A percentile compares a stretch with the other conserved stretches of the same genome.
phyloP scores from a whole-genome alignment of 2,797 vertebrate genomes.

The Megalops cyprinoides region DNA sequence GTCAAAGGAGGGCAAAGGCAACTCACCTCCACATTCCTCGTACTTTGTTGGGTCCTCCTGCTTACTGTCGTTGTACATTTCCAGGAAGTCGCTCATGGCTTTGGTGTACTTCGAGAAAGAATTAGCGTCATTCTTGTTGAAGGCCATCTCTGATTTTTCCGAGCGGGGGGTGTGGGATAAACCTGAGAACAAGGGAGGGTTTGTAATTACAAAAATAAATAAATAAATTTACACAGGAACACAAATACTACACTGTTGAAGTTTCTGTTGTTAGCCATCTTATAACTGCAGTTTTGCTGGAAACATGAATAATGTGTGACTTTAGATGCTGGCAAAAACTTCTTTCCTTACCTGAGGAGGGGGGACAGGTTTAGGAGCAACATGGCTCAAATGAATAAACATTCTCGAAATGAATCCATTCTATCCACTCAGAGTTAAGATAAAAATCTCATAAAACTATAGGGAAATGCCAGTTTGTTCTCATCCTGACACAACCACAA shows the following conservation, averaged over 20 bases:
- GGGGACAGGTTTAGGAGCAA: too few relatives aligned
- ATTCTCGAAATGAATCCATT: neutral
- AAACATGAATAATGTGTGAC: too few relatives aligned
- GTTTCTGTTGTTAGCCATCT: too few relatives aligned
- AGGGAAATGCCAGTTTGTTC: neutral
- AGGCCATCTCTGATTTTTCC: constrained; percentile 87
- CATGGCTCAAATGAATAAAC: too few relatives aligned
- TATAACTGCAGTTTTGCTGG: too few relatives aligned
- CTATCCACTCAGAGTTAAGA: neutral
- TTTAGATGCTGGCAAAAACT: too few relatives aligned
- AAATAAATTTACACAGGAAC: too few relatives aligned
- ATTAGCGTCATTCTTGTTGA: constrained; percentile 18
- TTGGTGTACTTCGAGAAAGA: constrained; percentile 60
- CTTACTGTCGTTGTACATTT: constrained; percentile 35
- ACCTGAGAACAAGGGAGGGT: constrained; percentile 69
- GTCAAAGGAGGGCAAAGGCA: neutral
- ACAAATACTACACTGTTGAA: too few relatives aligned
- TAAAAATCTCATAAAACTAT: neutral
- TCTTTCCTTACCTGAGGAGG: too few relatives aligned
- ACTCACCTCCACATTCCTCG: constrained; percentile 82
- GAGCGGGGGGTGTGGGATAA: constrained; percentile 87
- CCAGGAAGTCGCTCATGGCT: constrained; percentile 69
- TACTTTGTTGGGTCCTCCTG: constrained; percentile 66
- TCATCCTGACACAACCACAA: neutral
- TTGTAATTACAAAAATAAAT: too few relatives aligned